A percentile compares a stretch with the other conserved stretches of the same genome.
These are phyloP conservation scores for Porites lobata DNA, from an alignment of 92 coral and sea anemone genomes.

Conservation along the genomic window DNA sequence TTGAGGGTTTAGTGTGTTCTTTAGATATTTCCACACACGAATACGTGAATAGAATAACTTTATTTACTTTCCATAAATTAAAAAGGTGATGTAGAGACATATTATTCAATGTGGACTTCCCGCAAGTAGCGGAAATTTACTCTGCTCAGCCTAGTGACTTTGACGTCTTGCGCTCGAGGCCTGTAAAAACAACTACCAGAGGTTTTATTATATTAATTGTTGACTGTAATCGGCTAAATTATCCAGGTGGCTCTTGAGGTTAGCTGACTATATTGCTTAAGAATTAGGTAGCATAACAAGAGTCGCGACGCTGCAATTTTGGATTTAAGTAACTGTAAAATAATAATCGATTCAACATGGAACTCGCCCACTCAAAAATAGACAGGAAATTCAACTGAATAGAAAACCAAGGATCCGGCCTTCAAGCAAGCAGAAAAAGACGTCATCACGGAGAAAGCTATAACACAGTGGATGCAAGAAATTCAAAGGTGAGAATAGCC, in stretches of 20 bases:
- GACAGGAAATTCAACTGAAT: not conserved
- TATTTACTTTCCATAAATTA: constrained; percentile 42
- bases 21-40: constrained; percentile 25
- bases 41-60: constrained; percentile 48
- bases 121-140: constrained; percentile 20
- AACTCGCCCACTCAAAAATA: not conserved
- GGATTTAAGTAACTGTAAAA: not conserved
- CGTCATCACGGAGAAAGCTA: not conserved
- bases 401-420: not conserved
- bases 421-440: not conserved
- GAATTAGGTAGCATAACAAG: not conserved
- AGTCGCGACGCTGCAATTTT: not conserved
- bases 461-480: not conserved
- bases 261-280: not conserved
- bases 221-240: not conserved
- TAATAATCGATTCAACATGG: not conserved
- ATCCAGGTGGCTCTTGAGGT: not conserved
- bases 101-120: not conserved
- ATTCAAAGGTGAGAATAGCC: too few relatives aligned
- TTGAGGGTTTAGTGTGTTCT: constrained; percentile 3
- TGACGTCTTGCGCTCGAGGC: not conserved
- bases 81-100: not conserved
- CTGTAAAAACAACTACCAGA: not conserved
- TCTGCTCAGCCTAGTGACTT: not conserved
- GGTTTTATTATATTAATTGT: not conserved